phyloP scores from a whole-genome alignment of 2,113 vertebrate genomes.

The Onychostoma macrolepis region DNA sequence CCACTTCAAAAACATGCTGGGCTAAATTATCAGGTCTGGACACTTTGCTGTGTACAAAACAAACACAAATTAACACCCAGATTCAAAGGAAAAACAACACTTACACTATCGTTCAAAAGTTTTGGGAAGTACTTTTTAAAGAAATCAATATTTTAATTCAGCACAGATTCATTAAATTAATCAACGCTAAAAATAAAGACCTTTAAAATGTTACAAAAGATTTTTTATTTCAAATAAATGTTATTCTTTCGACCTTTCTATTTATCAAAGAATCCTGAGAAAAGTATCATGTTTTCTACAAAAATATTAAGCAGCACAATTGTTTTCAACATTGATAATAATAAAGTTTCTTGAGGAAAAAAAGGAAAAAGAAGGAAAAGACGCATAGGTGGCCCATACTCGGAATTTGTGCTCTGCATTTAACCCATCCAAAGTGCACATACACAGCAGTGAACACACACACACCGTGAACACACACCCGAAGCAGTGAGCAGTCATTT shows the following conservation, averaged over 20 bases:
- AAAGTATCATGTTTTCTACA: neutral
- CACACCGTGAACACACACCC: no score
- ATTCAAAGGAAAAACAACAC: neutral
- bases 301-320: neutral
- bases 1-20: slow-evolving; percentile 95
- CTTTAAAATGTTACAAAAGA: neutral
- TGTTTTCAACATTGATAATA: neutral
- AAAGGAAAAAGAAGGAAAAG: no score
- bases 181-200: neutral
- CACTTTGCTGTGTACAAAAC: slow-evolving; percentile 82
- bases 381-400: no score
- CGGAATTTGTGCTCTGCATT: no score
- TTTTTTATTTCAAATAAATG: neutral
- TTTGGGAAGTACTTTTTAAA: neutral
- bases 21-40: slow-evolving; percentile 90
- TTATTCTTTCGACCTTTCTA: neutral
- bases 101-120: neutral
- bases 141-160: neutral
- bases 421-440: no score
- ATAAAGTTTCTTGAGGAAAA: neutral
- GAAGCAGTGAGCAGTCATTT: no score
- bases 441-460: no score
- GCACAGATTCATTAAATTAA: neutral
- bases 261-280: neutral
- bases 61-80: slow-evolving; percentile 17